Percentiles rank a stretch among this genome's conserved stretches.
Evolutionary conservation across 2,888 invertebrate genomes (phyloP).

Genomic region (Ochropacha duplaris): DNA sequence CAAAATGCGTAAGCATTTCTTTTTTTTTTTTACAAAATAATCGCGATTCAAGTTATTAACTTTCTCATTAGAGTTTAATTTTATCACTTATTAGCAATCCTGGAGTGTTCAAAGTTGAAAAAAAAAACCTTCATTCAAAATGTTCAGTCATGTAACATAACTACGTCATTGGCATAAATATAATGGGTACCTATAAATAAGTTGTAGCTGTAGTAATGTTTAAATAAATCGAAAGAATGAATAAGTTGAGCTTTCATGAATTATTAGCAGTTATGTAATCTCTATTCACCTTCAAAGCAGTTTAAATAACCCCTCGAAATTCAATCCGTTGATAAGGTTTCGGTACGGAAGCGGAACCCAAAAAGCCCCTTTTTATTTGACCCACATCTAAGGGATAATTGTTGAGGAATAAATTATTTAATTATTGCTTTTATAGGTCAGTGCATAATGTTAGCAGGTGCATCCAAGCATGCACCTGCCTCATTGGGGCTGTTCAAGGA

Average conservation of each 20-base stretch:
- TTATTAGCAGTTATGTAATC: neutral
- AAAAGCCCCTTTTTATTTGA: conserved; percentile 65
- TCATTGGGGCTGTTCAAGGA: conserved; percentile 65
- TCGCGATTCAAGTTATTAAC: no score
- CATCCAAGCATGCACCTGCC: conserved; percentile 66
- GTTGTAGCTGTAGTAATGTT: no score
- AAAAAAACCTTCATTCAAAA: no score
- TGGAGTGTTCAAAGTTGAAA: no score
- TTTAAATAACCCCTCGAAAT: neutral
- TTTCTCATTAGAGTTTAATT: no score
- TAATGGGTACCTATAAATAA: no score
- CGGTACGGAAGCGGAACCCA: conserved; percentile 34
- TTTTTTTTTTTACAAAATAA: no score
- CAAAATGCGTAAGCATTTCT: no score
- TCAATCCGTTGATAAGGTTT: neutral
- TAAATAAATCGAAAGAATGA: no score
- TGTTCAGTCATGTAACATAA: no score
- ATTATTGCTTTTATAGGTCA: conserved; percentile 82
- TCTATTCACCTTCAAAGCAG: neutral
- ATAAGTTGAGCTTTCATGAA: neutral
- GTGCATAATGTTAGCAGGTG: conserved; percentile 74
- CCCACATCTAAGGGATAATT: conserved; percentile 78
- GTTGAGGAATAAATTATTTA: conserved; percentile 71
- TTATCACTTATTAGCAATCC: no score
- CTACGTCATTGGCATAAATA: no score